Percentiles rank a stretch among this genome's conserved stretches.
These are phyloP conservation scores for Eurytoma californica DNA, from an alignment of 2,888 invertebrate species.

Conservation along the genomic window DNA sequence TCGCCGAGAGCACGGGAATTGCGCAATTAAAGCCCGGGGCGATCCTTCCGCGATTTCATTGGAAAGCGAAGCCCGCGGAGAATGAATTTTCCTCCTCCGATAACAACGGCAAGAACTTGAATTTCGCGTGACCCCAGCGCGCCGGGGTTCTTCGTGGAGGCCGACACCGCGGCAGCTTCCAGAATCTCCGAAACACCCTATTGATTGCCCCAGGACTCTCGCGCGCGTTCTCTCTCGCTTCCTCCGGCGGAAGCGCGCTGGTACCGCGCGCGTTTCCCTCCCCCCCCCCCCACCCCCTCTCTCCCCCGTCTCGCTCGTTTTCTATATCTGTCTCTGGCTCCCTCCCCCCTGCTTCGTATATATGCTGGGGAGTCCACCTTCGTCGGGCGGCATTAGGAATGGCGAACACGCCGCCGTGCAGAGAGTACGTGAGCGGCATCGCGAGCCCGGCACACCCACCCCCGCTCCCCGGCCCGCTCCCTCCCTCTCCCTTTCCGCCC, in stretches of 20 bases:
- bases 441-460: conserved; percentile 65
- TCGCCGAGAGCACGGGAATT: too few relatives aligned
- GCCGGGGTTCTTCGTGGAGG: conserved; percentile 43
- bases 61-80: background rate
- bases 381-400: conserved; percentile 77
- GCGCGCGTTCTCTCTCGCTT: conserved; percentile 6
- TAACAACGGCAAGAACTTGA: background rate
- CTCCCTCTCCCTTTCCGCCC: conserved; percentile 62
- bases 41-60: background rate
- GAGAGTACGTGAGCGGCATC: conserved; percentile 79
- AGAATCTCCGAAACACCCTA: conserved; percentile 77
- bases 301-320: conserved; percentile 53
- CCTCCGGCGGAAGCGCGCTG: conserved; percentile 61
- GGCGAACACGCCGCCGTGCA: conserved; percentile 79
- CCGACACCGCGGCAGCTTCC: conserved; percentile 69
- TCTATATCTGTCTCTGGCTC: conserved; percentile 52
- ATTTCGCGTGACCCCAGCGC: conserved; percentile 74
- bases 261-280: conserved; percentile 62
- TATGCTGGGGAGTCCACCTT: conserved; percentile 64
- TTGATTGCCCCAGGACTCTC: conserved; percentile 75
- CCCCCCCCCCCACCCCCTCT: too few relatives aligned
- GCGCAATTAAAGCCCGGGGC: too few relatives aligned
- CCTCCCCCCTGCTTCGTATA: conserved; percentile 29
- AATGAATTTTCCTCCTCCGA: background rate
- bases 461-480: conserved; percentile 66